Evolutionary conservation across 2,888 invertebrate species (phyloP), one percentile per base, ranked within the genome.

Genomic region (Heliconius ethilla): DNA sequence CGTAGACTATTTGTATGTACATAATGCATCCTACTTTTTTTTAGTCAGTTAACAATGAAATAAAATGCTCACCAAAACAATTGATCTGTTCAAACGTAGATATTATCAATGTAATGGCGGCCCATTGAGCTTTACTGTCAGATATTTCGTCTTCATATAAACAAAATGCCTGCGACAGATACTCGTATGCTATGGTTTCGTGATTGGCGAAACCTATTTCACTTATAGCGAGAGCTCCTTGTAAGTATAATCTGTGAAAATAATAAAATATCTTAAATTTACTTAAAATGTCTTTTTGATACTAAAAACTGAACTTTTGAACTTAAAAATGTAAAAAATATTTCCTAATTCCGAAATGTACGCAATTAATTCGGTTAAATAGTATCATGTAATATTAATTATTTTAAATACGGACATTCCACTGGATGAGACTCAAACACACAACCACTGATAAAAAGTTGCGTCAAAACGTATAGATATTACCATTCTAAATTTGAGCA

Each of bases 81-180:
- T 97, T 96, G 94, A 99, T 98, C 89, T 98, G 98, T 89, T 99
- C 99, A 83, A 99, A 97, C 0, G 99, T 99, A 66, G 98, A 99
- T 79, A 99, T 98, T 77, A 99, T 98, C 55, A 99, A 95, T 0
- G 98, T 98, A 77, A 99, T 98, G 65, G 99, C 99, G 0, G 99
- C 98, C 80, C 99, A 91, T 89, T 99, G 99, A 2, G 99, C 98
- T 89, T 99, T 99, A 78, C 98, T 98, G 90, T 99, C 99, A 2
- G 98, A 98, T 86, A 99, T 98, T 92, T 99, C 99, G 90, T 99
- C 99, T 90, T 99, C 99, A 89, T 99, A 99, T 76, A 99, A 91
- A 0, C 99, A 98, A 92, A 99, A 99, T 0, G 99, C 98, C 94
- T 97, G 94, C 33, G 99, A 99, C 90, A 99, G 97, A 88, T 98